Base-by-base conservation (phyloP, 2,797 vertebrate genomes). In the Garrulus glandarius region DNA sequence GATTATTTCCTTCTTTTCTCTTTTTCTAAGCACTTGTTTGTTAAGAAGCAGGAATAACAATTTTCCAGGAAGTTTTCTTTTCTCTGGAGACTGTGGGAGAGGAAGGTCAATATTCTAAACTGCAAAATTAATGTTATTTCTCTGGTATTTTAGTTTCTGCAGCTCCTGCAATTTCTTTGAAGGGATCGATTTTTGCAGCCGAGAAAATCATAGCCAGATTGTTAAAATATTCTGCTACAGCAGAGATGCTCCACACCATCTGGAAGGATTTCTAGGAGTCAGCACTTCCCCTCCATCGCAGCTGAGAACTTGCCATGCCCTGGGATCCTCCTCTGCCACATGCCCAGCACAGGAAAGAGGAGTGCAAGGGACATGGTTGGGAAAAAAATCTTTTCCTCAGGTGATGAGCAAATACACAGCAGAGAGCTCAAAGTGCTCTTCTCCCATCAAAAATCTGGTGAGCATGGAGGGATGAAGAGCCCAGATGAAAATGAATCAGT, bases 151-250 rank as follows among this genome's bases (percentile, higher is more conserved):
- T 76, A 47, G 84, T 84, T 78, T 97, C 69, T 96, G 95, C 97
- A 96, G 90, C 74, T 95, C 71, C 93, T 95, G 95, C 96, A 96
- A 72, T 97, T 98, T 91, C 92, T 97, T 96, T 93, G 91, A 97
- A 90, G 74, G 92, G 87, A 94, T 93, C 49, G 11, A 36, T 81
- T 95, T 94, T 95, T 84, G 79, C 49, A 96, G 82, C 57, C 29
- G 6, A 94, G 88, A 95, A 97, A 96, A 93, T 89, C 43, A 49
- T 65, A 84, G 88, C 97, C 98, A 98, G 97, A 98, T 97, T 98
- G 98, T 97, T 98, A 98, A 98, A 95, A 98, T 97, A 98, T 98
- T 98, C 98, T 97, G 95, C 95, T 95, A 92, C 57, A 76, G 53
- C 65, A 87, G 93, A 96, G 89, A 92, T 53, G 92, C 87, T 96